Evolutionary conservation across 35 echinoderm and acorn worm species (phyloP), one percentile per base, ranked within the genome.

Genomic region (Amphiura filiformis): DNA sequence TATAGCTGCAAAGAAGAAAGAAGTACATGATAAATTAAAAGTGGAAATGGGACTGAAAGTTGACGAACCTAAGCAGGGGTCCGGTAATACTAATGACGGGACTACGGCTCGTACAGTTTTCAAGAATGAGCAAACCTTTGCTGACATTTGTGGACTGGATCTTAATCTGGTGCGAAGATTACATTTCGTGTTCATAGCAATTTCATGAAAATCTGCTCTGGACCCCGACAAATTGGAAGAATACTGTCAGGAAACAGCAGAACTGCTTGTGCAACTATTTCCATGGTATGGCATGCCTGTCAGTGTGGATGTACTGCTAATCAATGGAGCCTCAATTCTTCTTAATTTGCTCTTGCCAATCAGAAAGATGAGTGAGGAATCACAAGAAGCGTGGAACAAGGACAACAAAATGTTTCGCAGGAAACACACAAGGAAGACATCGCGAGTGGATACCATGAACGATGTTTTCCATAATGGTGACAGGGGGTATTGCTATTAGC

Each of bases 261-360:
- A 91, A 36, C 75, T 91, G 0, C 56, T 37, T 40, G 78, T 87
- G 32, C 33, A 80, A 34, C 78, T 92, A 11, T 92, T 85, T 36
- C 90, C 90, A 32, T 92, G 83, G 90, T 92, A 39, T 34, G 87
- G 57, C 40, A 92, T 91, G 90, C 76, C 90, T 28, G 82, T 86
- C 36, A 80, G 84, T 86, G 82, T 91, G 17, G 81, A 90, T 37
- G 38, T 90, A 56, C 81, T 90, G 57, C 81, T 90, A 3, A 77
- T 84, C 33, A 56, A 90, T 84, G 88, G 88, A 36, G 79, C 88
- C 20, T 38, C 14, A 41, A 90, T 90, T 35, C 34, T 90, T 40
- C 84, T 56, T 37, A n/a, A 28, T 84, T 89, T 80, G 13, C 57
- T 90, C 31, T 38, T 90, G 30, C 89, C 89, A 15, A 79, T 91